Evolutionary conservation across 2,888 invertebrate species (phyloP).

Genomic region (Melipona bicolor): DNA sequence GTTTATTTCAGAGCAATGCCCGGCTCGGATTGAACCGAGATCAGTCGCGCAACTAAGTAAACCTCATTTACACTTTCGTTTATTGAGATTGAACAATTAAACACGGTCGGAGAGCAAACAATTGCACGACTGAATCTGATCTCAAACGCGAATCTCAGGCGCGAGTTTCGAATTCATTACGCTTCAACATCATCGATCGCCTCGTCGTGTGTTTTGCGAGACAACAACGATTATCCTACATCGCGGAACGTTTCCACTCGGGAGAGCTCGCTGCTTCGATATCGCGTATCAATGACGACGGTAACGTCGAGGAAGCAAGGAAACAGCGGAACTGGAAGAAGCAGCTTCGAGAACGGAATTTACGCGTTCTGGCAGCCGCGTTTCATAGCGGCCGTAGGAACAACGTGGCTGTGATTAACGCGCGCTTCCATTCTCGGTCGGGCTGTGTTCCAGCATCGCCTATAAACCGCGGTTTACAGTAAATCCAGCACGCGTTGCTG

Average conservation of each 20-base stretch:
- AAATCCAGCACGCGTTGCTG: slow-evolving; percentile 66
- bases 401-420: slow-evolving; percentile 60
- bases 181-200: not conserved
- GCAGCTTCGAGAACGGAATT: slow-evolving; percentile 45
- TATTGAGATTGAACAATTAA: not conserved
- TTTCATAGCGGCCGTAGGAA: slow-evolving; percentile 50
- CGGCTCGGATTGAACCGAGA: no score
- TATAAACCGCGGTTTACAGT: slow-evolving; percentile 70
- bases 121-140: not conserved
- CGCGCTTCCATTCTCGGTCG: slow-evolving; percentile 56
- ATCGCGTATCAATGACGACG: not conserved
- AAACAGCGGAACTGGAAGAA: slow-evolving; percentile 23
- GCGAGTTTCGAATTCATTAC: not conserved
- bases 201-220: not conserved
- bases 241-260: no score
- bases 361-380: slow-evolving; percentile 53
- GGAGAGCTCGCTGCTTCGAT: not conserved
- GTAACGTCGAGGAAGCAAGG: not conserved
- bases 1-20: not conserved
- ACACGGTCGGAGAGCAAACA: no score
- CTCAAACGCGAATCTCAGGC: not conserved
- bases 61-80: not conserved
- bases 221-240: not conserved
- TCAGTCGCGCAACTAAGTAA: no score
- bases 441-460: slow-evolving; percentile 65